Percentiles rank a stretch among this genome's conserved stretches.
These are phyloP conservation scores for Borostomias antarcticus DNA, from an alignment of 2,797 vertebrate genomes.

Conservation along the genomic window DNA sequence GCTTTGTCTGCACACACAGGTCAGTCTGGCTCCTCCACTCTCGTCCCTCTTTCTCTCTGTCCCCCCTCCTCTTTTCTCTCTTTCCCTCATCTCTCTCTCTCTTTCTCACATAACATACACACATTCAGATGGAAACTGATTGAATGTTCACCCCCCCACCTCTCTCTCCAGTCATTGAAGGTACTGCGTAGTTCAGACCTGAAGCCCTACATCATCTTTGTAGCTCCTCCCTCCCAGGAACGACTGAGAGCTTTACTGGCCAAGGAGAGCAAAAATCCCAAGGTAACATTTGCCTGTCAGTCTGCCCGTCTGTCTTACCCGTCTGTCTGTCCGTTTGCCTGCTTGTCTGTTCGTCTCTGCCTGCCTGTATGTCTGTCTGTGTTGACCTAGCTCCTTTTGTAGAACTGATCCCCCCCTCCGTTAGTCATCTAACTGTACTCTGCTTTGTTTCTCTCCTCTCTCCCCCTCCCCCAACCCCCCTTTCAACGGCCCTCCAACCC, in stretches of 20 bases:
- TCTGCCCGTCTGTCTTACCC: conserved; percentile 7
- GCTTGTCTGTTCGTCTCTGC: not conserved
- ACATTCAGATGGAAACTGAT: no score
- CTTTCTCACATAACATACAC: no score
- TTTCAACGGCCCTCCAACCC: no score
- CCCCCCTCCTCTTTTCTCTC: no score
- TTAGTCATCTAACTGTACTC: no score
- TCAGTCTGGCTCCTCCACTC: conserved; percentile 47
- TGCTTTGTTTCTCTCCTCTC: not conserved
- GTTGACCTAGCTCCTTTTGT: not conserved
- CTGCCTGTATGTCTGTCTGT: no score
- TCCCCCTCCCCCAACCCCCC: no score
- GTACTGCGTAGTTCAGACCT: conserved; percentile 85
- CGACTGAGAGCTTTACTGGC: conserved; percentile 82
- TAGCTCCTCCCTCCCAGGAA: conserved; percentile 89
- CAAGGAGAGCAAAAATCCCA: conserved; percentile 89
- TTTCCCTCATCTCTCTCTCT: no score
- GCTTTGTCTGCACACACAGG: conserved; percentile 94
- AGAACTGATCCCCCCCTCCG: not conserved
- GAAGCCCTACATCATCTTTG: conserved; percentile 90
- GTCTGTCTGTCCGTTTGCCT: not conserved
- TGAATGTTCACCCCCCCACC: no score
- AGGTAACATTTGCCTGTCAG: conserved; percentile 88
- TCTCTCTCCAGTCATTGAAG: not conserved
- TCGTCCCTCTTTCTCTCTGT: no score